Base-by-base conservation (phyloP, 1,140 invertebrate species). In the Diabrotica undecimpunctata region DNA sequence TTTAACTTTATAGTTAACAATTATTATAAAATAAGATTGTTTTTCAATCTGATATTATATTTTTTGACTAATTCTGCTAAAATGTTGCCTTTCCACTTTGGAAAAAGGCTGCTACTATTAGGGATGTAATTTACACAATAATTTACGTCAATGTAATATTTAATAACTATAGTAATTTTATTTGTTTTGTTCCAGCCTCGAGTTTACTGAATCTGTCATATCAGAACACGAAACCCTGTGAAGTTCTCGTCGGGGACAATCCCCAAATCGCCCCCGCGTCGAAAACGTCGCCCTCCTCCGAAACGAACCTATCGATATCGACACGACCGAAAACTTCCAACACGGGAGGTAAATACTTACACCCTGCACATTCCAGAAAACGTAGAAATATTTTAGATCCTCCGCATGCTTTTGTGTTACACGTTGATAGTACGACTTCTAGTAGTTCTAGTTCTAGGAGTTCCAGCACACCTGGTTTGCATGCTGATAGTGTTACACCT, bases 151-250 rank as follows among this genome's bases (percentile, higher is more conserved):
- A 25, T 25, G 25, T 25, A 25, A 25, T 25, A 25, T 25, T 25
- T 1, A 25, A 25, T 4, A 25, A 25, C 4, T 25, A 46, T 46
- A 10, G 3, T 46, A 46, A 46, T 6, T 46, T 4, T 5, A 46
- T 46, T 13, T n/a, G 14, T 59, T 69, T 35, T 51, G 73, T 86
- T 84, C 25, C 81, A 91, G 90, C 88, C 58, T 91, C 90, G 66
- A 92, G 90, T 77, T 83, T 92, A 70, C 83, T 93, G 66, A 91
- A 88, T 78, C 91, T 88, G 86, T 90, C 90, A 74, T 90, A 92
- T 79, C 88, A 90, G 77, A 87, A 86, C 62, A 84, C 88, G 55
- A 90, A 90, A 74, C 86, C 90, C 39, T 94, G 92, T 82, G 87
- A 89, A 70, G 90, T 94, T 62, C 81, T 94, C 73, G 91, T 93